These are phyloP conservation scores for Sesia apiformis DNA, from an alignment of 2,888 invertebrate species.

Conservation along the genomic window DNA sequence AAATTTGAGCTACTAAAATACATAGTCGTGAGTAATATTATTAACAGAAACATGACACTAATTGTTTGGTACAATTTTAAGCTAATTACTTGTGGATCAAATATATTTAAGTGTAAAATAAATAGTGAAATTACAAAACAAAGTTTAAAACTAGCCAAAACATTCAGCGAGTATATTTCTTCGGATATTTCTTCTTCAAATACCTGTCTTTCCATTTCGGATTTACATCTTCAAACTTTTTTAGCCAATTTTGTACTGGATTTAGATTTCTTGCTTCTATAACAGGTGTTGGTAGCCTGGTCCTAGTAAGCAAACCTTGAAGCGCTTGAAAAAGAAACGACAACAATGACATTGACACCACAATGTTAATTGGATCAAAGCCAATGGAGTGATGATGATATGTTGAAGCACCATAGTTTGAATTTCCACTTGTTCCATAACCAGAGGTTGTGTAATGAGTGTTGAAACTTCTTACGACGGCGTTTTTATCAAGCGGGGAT, in stretches of 20 bases:
- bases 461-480: constrained; percentile 40
- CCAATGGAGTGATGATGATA: constrained; percentile 69
- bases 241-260: constrained; percentile 37
- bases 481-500: constrained; percentile 5
- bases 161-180: constrained; percentile 20
- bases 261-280: constrained; percentile 45
- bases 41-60: too few species aligned
- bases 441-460: constrained; percentile 34
- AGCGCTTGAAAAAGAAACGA: constrained; percentile 63
- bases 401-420: constrained; percentile 37
- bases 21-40: too few species aligned
- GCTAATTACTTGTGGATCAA: too few species aligned
- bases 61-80: too few species aligned
- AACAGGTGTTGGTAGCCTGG: constrained; percentile 51
- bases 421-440: constrained; percentile 12
- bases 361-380: constrained; percentile 67
- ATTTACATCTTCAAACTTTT: constrained; percentile 30
- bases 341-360: constrained; percentile 60
- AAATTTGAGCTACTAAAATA: too few species aligned
- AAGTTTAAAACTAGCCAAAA: not conserved
- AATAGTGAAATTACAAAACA: not conserved
- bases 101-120: too few species aligned
- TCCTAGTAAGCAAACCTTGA: constrained; percentile 50
- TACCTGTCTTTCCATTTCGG: constrained; percentile 25
- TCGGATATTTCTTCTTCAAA: constrained; percentile 36